Conservation (phyloP, 2,113 vertebrate species). For the Ctenodactylus gundi region DNA sequence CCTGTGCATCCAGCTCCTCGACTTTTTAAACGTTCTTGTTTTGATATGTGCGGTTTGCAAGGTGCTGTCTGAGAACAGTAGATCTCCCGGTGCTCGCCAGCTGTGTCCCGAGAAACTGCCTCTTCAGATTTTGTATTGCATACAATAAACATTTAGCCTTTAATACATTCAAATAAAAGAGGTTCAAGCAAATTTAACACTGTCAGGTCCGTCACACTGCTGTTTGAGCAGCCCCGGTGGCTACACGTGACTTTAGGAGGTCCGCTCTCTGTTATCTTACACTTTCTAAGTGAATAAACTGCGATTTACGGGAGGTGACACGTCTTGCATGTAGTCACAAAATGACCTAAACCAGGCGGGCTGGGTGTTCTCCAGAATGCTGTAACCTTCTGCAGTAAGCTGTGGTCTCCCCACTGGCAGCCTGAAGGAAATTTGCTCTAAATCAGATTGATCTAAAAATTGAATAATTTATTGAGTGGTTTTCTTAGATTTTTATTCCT, state of each 20-base stretch:
- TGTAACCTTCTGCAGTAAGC: constrained; percentile 3
- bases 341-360: background rate
- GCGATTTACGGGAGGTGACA: background rate
- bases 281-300: background rate
- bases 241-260: background rate
- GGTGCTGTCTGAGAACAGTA: background rate
- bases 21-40: background rate
- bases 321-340: background rate
- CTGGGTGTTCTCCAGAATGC: background rate
- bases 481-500: constrained; percentile 51
- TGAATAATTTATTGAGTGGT: constrained; percentile 58
- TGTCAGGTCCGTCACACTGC: background rate
- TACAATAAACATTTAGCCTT: background rate
- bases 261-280: background rate
- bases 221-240: background rate
- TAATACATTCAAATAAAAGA: background rate
- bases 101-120: background rate
- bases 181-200: background rate
- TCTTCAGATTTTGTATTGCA: background rate
- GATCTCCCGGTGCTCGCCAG: background rate
- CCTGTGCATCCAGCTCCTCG: background rate
- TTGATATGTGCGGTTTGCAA: too few relatives aligned
- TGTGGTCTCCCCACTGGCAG: background rate
- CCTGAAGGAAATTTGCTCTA: constrained; percentile 29
- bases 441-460: constrained; percentile 50